Evolutionary conservation across 2,888 invertebrate species (phyloP).

Genomic region (Cataglyphis livida): DNA sequence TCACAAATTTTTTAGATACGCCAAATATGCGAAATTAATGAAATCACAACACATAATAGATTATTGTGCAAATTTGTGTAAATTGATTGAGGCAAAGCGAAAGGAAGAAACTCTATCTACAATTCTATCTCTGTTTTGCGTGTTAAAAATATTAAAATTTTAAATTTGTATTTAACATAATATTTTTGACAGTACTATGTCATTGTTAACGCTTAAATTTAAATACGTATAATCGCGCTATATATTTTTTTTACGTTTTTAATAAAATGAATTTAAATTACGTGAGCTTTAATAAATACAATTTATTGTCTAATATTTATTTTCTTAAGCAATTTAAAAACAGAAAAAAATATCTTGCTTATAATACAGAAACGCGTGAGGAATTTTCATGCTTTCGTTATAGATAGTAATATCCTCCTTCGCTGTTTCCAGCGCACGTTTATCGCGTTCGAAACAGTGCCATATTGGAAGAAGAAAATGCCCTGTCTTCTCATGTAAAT

Average conservation of each 20-base stretch:
- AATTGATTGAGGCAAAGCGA: not conserved
- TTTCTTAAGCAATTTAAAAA: not conserved
- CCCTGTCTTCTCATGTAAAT: conserved; percentile 54
- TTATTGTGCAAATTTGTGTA: not conserved
- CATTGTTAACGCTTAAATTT: not conserved
- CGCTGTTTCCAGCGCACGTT: conserved; percentile 42
- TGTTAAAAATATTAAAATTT: not conserved
- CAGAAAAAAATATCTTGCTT: conserved; percentile 1
- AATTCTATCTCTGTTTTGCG: not conserved
- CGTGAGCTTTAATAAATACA: not conserved
- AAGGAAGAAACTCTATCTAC: not conserved
- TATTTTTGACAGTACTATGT: not conserved
- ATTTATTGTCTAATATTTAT: not conserved
- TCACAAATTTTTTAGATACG: not conserved
- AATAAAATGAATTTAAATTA: not conserved
- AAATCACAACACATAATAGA: not conserved
- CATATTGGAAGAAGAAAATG: conserved; percentile 36
- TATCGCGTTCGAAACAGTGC: conserved; percentile 40
- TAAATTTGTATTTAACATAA: not conserved
- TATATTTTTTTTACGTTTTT: not conserved
- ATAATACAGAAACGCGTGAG: conserved; percentile 25
- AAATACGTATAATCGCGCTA: not conserved
- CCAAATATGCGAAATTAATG: conserved; percentile 18
- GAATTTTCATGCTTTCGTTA: conserved; percentile 42
- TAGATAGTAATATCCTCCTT: conserved; percentile 43